These are phyloP conservation scores for Drosophila navojoa DNA, from an alignment of 1,140 invertebrate genomes.

Conservation along the genomic window DNA sequence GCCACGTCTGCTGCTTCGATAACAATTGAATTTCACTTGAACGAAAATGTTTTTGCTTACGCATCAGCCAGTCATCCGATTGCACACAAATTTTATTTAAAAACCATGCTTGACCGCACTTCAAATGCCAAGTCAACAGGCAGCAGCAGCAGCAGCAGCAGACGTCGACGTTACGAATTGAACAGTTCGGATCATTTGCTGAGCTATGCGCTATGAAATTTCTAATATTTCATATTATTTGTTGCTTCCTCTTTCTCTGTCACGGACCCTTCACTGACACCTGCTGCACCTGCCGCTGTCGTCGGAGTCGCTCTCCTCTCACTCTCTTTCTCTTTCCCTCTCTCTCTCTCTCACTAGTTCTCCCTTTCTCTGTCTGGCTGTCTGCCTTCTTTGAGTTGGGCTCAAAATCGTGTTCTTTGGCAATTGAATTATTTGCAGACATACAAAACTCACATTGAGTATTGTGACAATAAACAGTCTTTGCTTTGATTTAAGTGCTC, in stretches of 20 bases:
- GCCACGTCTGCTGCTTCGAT: slow-evolving; percentile 28
- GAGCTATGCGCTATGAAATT: slow-evolving; percentile 51
- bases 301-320: not conserved
- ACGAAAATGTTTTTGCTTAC: slow-evolving; percentile 57
- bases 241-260: slow-evolving; percentile 17
- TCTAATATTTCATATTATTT: slow-evolving; percentile 44
- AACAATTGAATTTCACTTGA: slow-evolving; percentile 61
- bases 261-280: slow-evolving; percentile 29
- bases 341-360: not conserved
- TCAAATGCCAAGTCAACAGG: slow-evolving; percentile 60
- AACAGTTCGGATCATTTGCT: slow-evolving; percentile 49
- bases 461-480: not conserved
- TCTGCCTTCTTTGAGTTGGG: not conserved
- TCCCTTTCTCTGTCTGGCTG: not conserved
- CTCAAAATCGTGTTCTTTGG: slow-evolving; percentile 27
- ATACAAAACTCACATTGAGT: slow-evolving; percentile 12
- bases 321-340: not conserved
- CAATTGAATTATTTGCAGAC: slow-evolving; percentile 49
- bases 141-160: slow-evolving; percentile 6
- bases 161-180: slow-evolving; percentile 6
- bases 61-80: slow-evolving; percentile 14
- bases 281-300: slow-evolving; percentile 32
- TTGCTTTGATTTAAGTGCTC: not conserved
- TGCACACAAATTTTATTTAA: slow-evolving; percentile 63
- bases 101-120: slow-evolving; percentile 69